A percentile compares a stretch with the other conserved stretches of the same genome.
phyloP scores from a whole-genome alignment of 2,888 invertebrate genomes.

The Sturmia bella region DNA sequence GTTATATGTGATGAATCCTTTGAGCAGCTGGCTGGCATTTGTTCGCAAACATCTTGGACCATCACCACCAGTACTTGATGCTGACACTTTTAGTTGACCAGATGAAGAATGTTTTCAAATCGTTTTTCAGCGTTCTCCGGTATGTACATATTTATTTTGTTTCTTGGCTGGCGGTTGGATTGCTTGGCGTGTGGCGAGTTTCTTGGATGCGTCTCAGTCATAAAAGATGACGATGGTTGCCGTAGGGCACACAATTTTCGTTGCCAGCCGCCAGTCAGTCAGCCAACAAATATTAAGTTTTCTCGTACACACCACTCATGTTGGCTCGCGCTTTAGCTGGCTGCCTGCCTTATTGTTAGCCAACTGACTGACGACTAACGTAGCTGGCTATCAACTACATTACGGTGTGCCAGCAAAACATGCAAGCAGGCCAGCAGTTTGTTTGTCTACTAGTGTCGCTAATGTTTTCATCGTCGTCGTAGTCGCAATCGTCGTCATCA shows the following conservation, averaged over 20 bases:
- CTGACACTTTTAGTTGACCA: constrained; percentile 68
- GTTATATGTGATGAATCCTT: constrained; percentile 65
- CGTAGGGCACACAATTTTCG: constrained; percentile 76
- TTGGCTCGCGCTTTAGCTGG: constrained; percentile 72
- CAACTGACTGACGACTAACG: constrained; percentile 80
- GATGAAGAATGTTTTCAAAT: constrained; percentile 42
- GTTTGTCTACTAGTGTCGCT: constrained; percentile 68
- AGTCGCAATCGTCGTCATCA: constrained; percentile 57
- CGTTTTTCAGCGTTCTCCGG: constrained; percentile 35
- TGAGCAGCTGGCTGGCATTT: constrained; percentile 53
- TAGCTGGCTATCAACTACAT: constrained; percentile 76
- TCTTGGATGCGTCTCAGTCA: constrained; percentile 78
- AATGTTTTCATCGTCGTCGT: constrained; percentile 70
- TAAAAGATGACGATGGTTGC: constrained; percentile 71
- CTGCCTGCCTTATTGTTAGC: constrained; percentile 77
- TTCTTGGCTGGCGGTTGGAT: constrained; percentile 62
- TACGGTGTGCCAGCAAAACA: constrained; percentile 71
- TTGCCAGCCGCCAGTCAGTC: constrained; percentile 74
- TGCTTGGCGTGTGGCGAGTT: constrained; percentile 74
- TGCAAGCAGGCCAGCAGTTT: constrained; percentile 68
- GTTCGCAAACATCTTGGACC: constrained; percentile 71
- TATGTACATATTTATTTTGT: not conserved
- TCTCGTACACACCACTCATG: constrained; percentile 70
- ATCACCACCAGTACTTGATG: constrained; percentile 71
- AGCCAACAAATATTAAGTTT: constrained; percentile 70